Evolutionary conservation across 1,140 invertebrate genomes (phyloP), one percentile per base, ranked within the genome.

Genomic region (Ips typographus): DNA sequence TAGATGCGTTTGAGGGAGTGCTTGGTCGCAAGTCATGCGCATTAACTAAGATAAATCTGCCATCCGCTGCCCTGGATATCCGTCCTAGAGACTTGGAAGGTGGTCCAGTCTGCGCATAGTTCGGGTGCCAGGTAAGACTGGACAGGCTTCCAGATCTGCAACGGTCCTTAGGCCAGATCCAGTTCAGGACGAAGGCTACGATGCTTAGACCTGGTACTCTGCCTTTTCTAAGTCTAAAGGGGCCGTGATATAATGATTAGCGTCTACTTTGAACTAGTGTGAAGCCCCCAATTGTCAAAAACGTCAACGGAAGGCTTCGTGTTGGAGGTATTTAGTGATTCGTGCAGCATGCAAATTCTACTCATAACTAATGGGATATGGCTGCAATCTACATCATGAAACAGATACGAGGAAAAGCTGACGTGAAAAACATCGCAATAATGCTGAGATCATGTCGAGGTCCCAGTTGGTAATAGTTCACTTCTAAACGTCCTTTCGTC

Each of bases 141-240:
- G 56, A 72, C 22, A 73, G 61, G 56, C 79, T 77, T 39, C 74
- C 77, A 4, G 77, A 74, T 47, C 77, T 75, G 80, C 87, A 88
- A 65, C 87, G 85, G 76, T 88, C 85, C 74, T 83, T 82, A 72
- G 88, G 87, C 88, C 87, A 89, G 74, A 89, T 85, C 87, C 87
- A 89, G 78, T 88, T 87, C 61, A 83, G 82, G 69, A 87, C 84
- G 77, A 89, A 87, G 59, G 82, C 80, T 73, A 90, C 80, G 72
- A 89, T 85, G 80, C 85, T 91, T 88, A 94, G 83, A 93, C 92
- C 90, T 92, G 92, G 91, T 94, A 94, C 89, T 94, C 92, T 85
- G 91, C 91, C 88, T 91, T 92, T 88, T 89, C 91, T 90, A 91
- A 90, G 88, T 92, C 92, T 94, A 84, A 59, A 77, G 74, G 22